Conservation (phyloP, 2,113 vertebrate genomes). For the Xenus cinereus region DNA sequence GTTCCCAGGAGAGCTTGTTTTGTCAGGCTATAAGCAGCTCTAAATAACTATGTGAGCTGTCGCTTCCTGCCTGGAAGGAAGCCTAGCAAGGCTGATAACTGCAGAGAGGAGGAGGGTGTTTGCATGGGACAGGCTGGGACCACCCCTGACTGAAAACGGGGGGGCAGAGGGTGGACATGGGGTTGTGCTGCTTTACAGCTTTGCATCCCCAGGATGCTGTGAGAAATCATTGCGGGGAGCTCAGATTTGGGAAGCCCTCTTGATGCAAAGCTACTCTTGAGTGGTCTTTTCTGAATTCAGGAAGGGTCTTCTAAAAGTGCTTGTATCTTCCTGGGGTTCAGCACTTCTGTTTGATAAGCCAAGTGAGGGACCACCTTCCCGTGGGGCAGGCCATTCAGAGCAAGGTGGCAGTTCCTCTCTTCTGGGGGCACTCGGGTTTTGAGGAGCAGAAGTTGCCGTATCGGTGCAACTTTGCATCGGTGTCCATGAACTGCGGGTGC, state of each 20-base stretch:
- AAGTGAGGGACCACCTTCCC: neutral
- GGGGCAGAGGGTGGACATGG: neutral
- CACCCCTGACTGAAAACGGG: neutral
- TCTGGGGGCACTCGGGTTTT: neutral
- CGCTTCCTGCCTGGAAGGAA: neutral
- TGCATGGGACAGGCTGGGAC: neutral
- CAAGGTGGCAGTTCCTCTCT: neutral
- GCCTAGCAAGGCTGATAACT: neutral
- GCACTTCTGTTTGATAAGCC: neutral
- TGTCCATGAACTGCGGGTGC: neutral
- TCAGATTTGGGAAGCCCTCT: neutral
- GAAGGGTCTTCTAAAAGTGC: neutral
- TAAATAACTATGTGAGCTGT: rapidly evolving
- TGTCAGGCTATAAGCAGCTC: neutral
- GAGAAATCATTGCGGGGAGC: neutral
- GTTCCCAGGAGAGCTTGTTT: neutral
- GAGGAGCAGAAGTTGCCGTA: neutral
- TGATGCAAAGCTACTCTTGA: neutral
- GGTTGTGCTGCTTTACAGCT: neutral
- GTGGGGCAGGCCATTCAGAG: neutral
- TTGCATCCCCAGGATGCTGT: neutral
- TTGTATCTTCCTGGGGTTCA: neutral
- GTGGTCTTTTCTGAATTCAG: neutral
- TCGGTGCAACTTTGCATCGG: too few relatives aligned
- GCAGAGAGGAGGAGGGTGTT: neutral